These are phyloP conservation scores for Cossypha polioptera DNA, from an alignment of 2,797 vertebrate species.

Conservation along the genomic window DNA sequence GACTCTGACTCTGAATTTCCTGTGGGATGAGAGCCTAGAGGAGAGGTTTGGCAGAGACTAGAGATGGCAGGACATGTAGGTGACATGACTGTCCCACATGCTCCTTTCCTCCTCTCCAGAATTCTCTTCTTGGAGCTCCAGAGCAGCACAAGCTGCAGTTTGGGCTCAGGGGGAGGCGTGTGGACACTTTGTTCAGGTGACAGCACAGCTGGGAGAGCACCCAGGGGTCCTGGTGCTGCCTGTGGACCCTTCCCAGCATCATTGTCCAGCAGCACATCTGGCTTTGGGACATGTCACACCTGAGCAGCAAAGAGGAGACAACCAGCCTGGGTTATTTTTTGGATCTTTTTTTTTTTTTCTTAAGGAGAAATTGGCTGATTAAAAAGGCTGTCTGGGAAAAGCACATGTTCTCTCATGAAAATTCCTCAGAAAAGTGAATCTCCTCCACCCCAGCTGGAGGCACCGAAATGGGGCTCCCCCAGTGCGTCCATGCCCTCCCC, in stretches of 20 bases:
- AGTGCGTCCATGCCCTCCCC: not conserved
- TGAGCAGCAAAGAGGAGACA: not conserved
- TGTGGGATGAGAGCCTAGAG: not conserved
- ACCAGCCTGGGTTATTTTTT: not conserved
- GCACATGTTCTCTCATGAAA: rapidly evolving
- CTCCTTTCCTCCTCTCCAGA: not conserved
- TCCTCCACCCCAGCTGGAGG: not conserved
- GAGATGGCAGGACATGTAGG: not conserved
- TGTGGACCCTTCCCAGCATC: not conserved
- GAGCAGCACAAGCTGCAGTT: rapidly evolving
- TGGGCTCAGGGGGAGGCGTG: not conserved
- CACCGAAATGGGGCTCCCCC: not conserved
- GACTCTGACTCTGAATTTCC: not conserved
- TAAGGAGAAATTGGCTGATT: not conserved
- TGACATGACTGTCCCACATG: rapidly evolving
- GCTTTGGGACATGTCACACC: not conserved
- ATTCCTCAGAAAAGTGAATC: not conserved
- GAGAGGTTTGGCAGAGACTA: not conserved
- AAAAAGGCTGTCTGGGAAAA: not conserved
- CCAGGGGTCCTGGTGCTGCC: not conserved
- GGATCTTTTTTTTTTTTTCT: not conserved
- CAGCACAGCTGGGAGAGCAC: not conserved
- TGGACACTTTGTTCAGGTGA: rapidly evolving
- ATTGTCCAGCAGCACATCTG: not conserved
- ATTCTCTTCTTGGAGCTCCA: not conserved